Percentiles rank a stretch among this genome's conserved stretches.
These are phyloP conservation scores for Ectobius pallidus DNA, from an alignment of 2,888 invertebrate species.

Conservation along the genomic window DNA sequence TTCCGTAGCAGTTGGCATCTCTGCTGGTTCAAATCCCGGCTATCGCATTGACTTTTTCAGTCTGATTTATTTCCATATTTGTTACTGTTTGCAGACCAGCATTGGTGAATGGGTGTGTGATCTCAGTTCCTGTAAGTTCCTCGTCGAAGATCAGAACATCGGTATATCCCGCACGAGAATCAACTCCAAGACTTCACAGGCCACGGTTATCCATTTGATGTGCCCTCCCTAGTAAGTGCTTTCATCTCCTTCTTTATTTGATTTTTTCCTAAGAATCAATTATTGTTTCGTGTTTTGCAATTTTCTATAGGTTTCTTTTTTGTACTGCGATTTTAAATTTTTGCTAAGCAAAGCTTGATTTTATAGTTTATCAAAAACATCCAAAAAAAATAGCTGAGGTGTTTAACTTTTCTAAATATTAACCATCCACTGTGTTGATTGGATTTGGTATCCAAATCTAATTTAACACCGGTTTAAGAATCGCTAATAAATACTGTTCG, in stretches of 20 bases:
- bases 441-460: constrained; percentile 27
- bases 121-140: not conserved
- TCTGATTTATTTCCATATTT: too few species aligned
- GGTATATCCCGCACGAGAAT: not conserved
- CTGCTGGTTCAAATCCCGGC: too few species aligned
- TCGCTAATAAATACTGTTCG: too few species aligned
- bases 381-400: too few species aligned
- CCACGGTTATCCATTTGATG: too few species aligned
- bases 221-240: not conserved
- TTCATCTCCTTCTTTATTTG: not conserved
- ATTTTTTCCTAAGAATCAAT: not conserved
- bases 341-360: constrained; percentile 17
- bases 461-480: constrained; percentile 11
- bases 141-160: not conserved
- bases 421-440: not conserved
- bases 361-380: constrained; percentile 3
- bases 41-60: too few species aligned
- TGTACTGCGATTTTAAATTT: constrained; percentile 21
- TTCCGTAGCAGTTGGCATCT: too few species aligned
- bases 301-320: constrained; percentile 28
- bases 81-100: not conserved
- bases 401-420: too few species aligned
- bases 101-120: constrained; percentile 18
- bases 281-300: constrained; percentile 11
- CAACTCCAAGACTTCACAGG: not conserved